Evolutionary conservation across 2,797 vertebrate species (phyloP).

Genomic region (Acanthurus tractus): DNA sequence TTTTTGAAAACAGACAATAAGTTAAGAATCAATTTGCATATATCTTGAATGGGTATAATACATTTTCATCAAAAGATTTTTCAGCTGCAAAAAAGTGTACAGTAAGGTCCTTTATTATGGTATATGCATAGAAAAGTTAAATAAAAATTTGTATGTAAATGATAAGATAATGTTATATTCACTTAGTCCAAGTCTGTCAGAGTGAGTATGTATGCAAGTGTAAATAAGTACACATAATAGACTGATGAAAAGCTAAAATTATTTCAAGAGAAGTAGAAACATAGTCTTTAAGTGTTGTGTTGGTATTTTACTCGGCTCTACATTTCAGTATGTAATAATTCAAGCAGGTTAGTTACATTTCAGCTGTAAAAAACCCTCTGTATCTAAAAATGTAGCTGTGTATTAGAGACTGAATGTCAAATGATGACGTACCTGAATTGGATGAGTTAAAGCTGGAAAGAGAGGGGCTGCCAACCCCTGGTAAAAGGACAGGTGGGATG

Average conservation of each 20-base stretch:
- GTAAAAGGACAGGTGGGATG: conserved; percentile 97
- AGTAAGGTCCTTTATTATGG: background rate
- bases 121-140: conserved; percentile 3
- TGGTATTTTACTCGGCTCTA: background rate
- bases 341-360: background rate
- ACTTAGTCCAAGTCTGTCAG: background rate
- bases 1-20: conserved; percentile 53
- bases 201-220: background rate
- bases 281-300: background rate
- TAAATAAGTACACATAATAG: background rate
- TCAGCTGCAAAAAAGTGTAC: background rate
- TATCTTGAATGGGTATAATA: conserved; percentile 1
- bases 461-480: conserved; percentile 97
- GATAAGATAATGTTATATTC: background rate
- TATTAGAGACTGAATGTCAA: conserved; percentile 33
- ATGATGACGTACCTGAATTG: conserved; percentile 93
- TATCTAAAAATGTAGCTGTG: background rate
- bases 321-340: background rate
- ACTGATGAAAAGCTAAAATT: background rate
- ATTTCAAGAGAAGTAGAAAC: conserved; percentile 4
- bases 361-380: background rate
- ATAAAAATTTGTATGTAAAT: conserved; percentile 8
- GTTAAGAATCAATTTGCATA: conserved; percentile 24
- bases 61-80: conserved; percentile 2
- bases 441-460: conserved; percentile 97